Conservation (phyloP, 2,888 invertebrate genomes). For the Lordiphosa andalusiaca region DNA sequence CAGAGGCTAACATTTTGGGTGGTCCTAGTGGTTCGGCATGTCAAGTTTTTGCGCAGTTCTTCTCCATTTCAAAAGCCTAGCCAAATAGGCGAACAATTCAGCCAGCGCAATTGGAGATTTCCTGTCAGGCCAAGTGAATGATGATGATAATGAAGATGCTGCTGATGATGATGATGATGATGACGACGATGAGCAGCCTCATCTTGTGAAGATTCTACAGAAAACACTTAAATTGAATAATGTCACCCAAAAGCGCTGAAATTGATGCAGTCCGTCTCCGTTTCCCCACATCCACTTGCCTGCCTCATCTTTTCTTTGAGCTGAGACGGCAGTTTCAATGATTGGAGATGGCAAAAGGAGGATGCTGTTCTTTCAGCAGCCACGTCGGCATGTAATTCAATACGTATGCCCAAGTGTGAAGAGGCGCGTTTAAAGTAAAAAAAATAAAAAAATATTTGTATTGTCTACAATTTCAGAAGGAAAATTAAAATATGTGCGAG, state of each 20-base stretch:
- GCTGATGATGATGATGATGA: conserved; percentile 33
- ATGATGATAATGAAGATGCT: conserved; percentile 19
- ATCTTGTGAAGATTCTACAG: conserved; percentile 38
- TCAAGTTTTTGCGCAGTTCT: conserved; percentile 20
- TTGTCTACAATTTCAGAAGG: conserved; percentile 39
- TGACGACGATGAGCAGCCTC: conserved; percentile 32
- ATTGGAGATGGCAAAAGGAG: background rate
- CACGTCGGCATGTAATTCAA: conserved; percentile 55
- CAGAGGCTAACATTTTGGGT: too few species aligned
- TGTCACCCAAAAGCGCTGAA: conserved; percentile 60
- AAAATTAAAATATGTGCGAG: conserved; percentile 20
- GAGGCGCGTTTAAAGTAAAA: conserved; percentile 41
- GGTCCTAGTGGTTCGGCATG: conserved; percentile 15
- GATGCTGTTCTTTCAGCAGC: conserved; percentile 52
- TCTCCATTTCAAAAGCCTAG: conserved; percentile 11
- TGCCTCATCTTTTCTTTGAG: conserved; percentile 4
- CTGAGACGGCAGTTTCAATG: conserved; percentile 46
- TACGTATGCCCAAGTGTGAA: conserved; percentile 55
- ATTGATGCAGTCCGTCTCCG: conserved; percentile 32
- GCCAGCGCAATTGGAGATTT: conserved; percentile 60
- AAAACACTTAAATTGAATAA: conserved; percentile 63
- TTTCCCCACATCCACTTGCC: conserved; percentile 3
- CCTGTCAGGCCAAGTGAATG: conserved; percentile 42
- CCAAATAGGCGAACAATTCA: too few species aligned
- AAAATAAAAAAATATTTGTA: conserved; percentile 12